Evolutionary conservation across 2,888 invertebrate genomes (phyloP), one percentile per base, ranked within the genome.

Genomic region (Acleris laterana): DNA sequence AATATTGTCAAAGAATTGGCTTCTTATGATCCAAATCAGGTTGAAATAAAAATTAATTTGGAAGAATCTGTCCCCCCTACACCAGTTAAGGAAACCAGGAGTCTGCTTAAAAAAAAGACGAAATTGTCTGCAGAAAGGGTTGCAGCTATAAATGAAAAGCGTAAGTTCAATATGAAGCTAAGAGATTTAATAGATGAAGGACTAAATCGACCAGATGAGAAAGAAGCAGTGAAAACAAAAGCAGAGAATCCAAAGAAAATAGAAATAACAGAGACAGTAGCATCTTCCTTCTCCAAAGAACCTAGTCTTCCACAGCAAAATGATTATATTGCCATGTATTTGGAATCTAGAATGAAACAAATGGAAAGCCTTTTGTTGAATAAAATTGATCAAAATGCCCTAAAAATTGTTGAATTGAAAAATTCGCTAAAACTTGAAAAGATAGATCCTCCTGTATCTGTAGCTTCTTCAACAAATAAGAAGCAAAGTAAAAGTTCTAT

Each of bases 81-180:
- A 52, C 48, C 51, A 28, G 49, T n/a, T 9, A 44, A 56, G 6
- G 60, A 46, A 61, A 13, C 28, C 22, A 22, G 11, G 5, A 53
- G 11, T 9, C 6, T 44, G 38, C 59, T 68, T 13, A 38, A 71
- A 50, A 59, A 73, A n/a, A 84, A 81, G 73, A 75, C 67, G 62
- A 85, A 80, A 73, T 76, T 90, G 59, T 75, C 84, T 11, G 84
- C 88, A 53, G 87, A 89, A 73, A 85, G 88, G 73, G 70, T 79
- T 46, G 90, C 90, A 52, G 86, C 81, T 44, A 92, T 92, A 63
- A 79, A 85, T 71, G 79, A 87, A 74, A 93, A 93, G 72, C 81
- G 93, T 68, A 83, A 85, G 67, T 91, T 89, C 70, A 92, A 92
- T 72, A 90, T 88, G 83, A 90, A 85, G 72, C 70, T 93, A 52